Base-by-base conservation (phyloP, 2,888 invertebrate species). In the Rosalia funebris region DNA sequence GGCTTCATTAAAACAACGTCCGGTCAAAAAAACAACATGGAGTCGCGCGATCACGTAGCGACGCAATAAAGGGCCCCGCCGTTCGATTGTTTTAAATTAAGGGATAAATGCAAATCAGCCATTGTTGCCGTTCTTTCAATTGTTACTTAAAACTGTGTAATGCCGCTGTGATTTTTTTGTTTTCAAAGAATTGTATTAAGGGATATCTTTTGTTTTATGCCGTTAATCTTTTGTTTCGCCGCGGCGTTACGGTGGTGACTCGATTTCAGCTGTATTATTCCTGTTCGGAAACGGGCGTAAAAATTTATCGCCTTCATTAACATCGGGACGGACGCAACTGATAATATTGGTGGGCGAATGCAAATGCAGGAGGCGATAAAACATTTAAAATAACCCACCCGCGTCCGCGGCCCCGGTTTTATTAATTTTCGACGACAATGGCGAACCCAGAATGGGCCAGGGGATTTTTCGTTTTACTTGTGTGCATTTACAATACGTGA, bases 31-130 rank as follows among this genome's bases (percentile, higher is more conserved):
- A 52, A 57, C 50, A 54, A 58, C 37, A 36, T 39, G 54, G 47
- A 42, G 56, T 45, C 14, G 47, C 17, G 16, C 37, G 17, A 41
- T 41, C 53, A 41, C 42, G 36, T 53, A 25, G 57, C 59, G 59
- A 45, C 55, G 47, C 54, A 58, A 63, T 66, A 66, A 66, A 66
- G 60, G 66, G 66, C 60, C 48, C 52, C 56, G 58, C 55, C 42
- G 70, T 74, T 73, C 75, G 75, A 75, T 75, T 77, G 75, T 76
- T 75, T 75, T 73, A 73, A 70, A 71, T 73, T 68, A 68, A 74
- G 75, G 76, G 75, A 76, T 74, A 72, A 76, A 78, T 78, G 77
- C 76, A 76, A 76, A 76, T 76, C 75, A 72, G 73, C 71, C 73
- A 74, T 76, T 76, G 76, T 76, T 74, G 67, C 70, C 70, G 71